Evolutionary conservation across 2,888 invertebrate species (phyloP).

Genomic region (Synergus japonicus): DNA sequence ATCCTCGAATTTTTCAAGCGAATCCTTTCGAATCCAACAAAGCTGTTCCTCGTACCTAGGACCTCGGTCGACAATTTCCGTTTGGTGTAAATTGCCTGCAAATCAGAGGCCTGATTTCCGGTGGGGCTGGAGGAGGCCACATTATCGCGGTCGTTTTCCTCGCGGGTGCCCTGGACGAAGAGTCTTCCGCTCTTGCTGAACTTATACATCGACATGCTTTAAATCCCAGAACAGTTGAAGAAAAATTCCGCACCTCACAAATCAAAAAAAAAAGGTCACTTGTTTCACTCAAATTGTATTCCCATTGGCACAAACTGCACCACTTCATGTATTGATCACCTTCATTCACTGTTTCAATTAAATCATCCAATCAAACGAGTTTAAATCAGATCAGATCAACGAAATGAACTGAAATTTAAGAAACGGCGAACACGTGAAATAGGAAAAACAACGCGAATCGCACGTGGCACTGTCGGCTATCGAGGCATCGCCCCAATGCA

Average conservation of each 20-base stretch:
- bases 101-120: constrained; percentile 71
- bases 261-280: background rate
- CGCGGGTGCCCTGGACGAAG: constrained; percentile 87
- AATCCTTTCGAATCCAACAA: constrained; percentile 31
- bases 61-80: constrained; percentile 91
- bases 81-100: constrained; percentile 90
- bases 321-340: background rate
- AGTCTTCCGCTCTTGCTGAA: constrained; percentile 88
- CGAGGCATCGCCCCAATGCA: constrained; percentile 23
- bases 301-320: constrained; percentile 23
- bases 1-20: background rate
- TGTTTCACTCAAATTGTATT: constrained; percentile 11
- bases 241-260: constrained; percentile 18
- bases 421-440: background rate
- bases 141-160: constrained; percentile 81
- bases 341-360: background rate
- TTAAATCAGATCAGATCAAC: background rate
- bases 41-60: constrained; percentile 79
- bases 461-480: constrained; percentile 43
- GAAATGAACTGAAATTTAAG: background rate
- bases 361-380: background rate
- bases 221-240: background rate
- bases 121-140: constrained; percentile 66
- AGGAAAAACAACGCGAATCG: background rate
- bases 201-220: constrained; percentile 85